Evolutionary conservation across 2,797 vertebrate species (phyloP), one percentile per base, ranked within the genome.

Genomic region (Coregonus suidteri): DNA sequence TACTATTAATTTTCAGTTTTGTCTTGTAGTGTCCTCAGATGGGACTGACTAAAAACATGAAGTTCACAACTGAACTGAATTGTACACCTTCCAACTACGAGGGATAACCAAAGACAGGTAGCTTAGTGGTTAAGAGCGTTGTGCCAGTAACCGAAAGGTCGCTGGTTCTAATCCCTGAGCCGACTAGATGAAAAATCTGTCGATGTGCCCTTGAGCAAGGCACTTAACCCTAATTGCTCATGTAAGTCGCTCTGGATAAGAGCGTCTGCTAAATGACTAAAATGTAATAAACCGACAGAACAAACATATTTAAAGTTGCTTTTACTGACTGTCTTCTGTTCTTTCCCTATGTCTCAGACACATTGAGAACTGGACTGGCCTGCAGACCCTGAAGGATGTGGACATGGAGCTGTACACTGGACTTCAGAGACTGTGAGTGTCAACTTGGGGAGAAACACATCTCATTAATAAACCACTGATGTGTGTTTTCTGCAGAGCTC

Each of bases 351-450:
- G 81, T 85, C 82, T 0, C 94, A 99, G 97, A 96, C 94, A 97
- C 93, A 96, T 99, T 86, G 97, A 99, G 88, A 97, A 96, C 92
- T 98, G 97, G 97, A 95, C 93, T 9, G 94, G 95, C 56, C 92
- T 98, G 82, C 94, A 97, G 85, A 95, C 90, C 0, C 85, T 99
- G 85, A 95, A 92, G 0, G 95, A 96, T 0, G 92, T 98, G 56
- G 96, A 97, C 82, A 97, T 98, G 96, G 96, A 95, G 85, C 95
- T 97, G 75, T 99, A 98, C 91, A 97, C 95, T 0, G 96, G 96
- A 86, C 94, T 99, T 79, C 96, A 98, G 89, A 96, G 94, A 86
- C 95, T 99, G 97, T 99, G 90, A 98, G 97, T 97, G 90, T 51
- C 66, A 30, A 64, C 53, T 7, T 62, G 65, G 51, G 64, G 34